phyloP scores from a whole-genome alignment of 2,797 vertebrate genomes.

The Molossus molossus region DNA sequence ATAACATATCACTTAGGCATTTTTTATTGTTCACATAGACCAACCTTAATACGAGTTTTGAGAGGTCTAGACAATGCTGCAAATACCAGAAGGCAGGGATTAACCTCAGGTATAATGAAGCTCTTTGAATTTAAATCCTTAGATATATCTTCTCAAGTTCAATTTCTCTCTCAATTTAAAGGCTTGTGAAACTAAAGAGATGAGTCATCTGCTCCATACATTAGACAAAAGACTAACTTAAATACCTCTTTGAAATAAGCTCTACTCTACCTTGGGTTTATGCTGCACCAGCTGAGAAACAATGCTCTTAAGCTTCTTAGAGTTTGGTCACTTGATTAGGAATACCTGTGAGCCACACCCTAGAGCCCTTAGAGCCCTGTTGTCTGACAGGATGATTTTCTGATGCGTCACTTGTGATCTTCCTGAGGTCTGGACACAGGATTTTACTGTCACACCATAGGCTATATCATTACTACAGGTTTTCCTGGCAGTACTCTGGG shows the following conservation, averaged over 20 bases:
- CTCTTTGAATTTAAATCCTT: not conserved
- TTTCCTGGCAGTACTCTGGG: not conserved
- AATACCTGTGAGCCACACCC: rapidly evolving
- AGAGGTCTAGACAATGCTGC: not conserved
- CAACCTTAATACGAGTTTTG: not conserved
- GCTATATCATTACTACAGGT: not conserved
- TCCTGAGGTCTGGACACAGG: not conserved
- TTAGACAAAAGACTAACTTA: not conserved
- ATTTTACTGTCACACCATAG: not conserved
- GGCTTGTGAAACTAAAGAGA: not conserved
- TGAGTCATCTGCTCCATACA: not conserved
- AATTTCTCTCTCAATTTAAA: not conserved
- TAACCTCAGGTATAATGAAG: not conserved
- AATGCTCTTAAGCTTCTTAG: not conserved
- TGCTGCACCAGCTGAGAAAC: not conserved
- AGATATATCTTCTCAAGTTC: not conserved
- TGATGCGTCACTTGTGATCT: not conserved
- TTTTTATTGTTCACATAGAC: not conserved
- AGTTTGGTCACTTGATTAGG: not conserved
- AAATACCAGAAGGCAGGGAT: not conserved
- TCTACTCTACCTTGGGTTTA: not conserved
- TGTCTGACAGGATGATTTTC: not conserved
- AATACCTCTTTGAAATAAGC: not conserved
- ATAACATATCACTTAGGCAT: not conserved
- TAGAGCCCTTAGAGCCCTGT: not conserved